phyloP scores from a whole-genome alignment of 2,888 invertebrate genomes.

The Atherix ibis region DNA sequence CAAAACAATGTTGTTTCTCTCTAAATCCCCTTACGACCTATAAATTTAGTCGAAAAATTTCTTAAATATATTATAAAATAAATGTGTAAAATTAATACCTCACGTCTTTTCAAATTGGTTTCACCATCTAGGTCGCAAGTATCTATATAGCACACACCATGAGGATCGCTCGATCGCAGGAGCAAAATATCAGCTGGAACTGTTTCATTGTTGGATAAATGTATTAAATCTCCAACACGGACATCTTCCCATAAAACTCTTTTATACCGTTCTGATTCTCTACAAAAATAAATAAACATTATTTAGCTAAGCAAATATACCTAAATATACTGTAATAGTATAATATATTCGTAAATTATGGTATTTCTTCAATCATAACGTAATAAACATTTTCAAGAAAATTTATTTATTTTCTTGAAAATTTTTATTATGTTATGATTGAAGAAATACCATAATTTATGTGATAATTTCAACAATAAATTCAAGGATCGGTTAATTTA shows the following conservation, averaged over 20 bases:
- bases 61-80: constrained; percentile 1
- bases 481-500: too few species aligned
- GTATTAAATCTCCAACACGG: constrained; percentile 84
- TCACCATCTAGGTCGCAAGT: constrained; percentile 95
- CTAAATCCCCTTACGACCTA: constrained; percentile 31
- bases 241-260: constrained; percentile 82
- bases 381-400: too few species aligned
- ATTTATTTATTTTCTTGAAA: too few species aligned
- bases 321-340: too few species aligned
- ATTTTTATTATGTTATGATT: too few species aligned
- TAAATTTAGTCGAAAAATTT: constrained; percentile 12
- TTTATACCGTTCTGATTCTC: constrained; percentile 66
- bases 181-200: constrained; percentile 92
- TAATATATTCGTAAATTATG: too few species aligned
- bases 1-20: constrained; percentile 52
- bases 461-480: too few species aligned
- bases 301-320: too few species aligned
- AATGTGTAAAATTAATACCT: constrained; percentile 39
- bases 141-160: constrained; percentile 85
- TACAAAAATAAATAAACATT: constrained; percentile 35
- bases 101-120: constrained; percentile 84
- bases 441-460: too few species aligned
- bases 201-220: constrained; percentile 89
- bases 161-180: constrained; percentile 70
- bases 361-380: too few species aligned